Conservation (phyloP, 2,113 vertebrate genomes). For the Sorex fumeus region DNA sequence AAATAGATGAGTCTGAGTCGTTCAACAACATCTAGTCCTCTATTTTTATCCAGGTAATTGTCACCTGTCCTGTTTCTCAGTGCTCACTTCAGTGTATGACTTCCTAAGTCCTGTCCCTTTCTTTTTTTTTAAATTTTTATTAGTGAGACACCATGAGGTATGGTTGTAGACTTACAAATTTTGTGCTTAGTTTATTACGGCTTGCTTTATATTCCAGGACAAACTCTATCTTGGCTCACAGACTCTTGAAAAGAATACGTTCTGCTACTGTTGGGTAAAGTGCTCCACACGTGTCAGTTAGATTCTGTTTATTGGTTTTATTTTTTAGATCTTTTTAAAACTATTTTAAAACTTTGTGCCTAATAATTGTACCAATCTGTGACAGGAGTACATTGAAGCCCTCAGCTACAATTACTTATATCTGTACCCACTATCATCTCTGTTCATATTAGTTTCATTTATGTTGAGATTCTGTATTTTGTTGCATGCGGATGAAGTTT, state of each 20-base stretch:
- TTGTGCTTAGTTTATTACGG: background rate
- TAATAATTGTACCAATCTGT: slow-evolving; percentile 28
- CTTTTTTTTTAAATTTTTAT: background rate
- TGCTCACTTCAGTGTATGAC: no score
- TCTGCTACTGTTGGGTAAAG: background rate
- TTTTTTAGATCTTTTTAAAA: slow-evolving; percentile 30
- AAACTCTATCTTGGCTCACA: background rate
- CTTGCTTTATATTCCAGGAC: slow-evolving; percentile 35
- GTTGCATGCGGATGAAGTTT: background rate
- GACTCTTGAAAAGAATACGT: slow-evolving; percentile 14
- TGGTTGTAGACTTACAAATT: no score
- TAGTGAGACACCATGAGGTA: no score
- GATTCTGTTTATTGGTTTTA: background rate
- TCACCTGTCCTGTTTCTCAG: no score
- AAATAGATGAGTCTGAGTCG: no score
- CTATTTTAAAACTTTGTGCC: background rate
- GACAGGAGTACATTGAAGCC: background rate
- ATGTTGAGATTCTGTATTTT: slow-evolving; percentile 54
- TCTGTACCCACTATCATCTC: slow-evolving; percentile 6
- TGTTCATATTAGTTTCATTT: slow-evolving; percentile 30
- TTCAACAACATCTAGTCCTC: no score
- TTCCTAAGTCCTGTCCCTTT: no score
- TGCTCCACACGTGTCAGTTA: background rate
- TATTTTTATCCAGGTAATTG: no score
- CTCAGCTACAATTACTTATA: background rate